Base-by-base conservation (phyloP, 2,888 invertebrate genomes). In the Drosophila demipolita region DNA sequence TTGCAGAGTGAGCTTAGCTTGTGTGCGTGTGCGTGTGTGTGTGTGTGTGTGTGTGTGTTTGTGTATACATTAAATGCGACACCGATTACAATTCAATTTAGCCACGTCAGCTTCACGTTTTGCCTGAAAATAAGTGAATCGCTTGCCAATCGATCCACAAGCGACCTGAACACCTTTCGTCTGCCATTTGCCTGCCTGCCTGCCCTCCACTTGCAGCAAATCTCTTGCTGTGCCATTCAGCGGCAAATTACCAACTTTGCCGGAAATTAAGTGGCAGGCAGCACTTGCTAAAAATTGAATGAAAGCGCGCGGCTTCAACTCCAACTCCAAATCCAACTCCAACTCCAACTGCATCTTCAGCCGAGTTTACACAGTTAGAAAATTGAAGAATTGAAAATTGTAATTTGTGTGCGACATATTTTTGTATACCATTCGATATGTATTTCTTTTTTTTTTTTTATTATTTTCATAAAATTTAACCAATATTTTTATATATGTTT, bases 221-320 rank as follows among this genome's bases (percentile, higher is more conserved):
- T 48, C 36, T 26, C 33, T 63, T 60, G 49, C 68, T 42, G 61
- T 68, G 68, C 66, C 73, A 58, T 69, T 66, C 63, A 50, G 54
- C 63, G 69, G 87, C 76, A 87, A 83, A 87, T 84, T 87, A 87
- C 83, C 68, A 83, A 87, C 83, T 87, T 87, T 76, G 72, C 74
- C 73, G 87, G 83, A 84, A 84, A 84, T 84, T 85, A 84, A 84
- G 84, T 85, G 83, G 86, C 84, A 87, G 78, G 63, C 78, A 65
- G 70, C 63, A 61, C 73, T 77, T 60, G 66, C 65, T 72, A 73
- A 81, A 80, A 77, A 84, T 74, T 81, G 67, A 84, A 87, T 84
- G 75, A 84, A 64, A 53, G 49, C 53, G 58, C 53, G 38, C 32
- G 23, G 57, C 61, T 75, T 40, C 54, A 77, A 64, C 77, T 60